These are phyloP conservation scores for Drosophila seguyi DNA, from an alignment of 1,140 invertebrate genomes.

Conservation along the genomic window DNA sequence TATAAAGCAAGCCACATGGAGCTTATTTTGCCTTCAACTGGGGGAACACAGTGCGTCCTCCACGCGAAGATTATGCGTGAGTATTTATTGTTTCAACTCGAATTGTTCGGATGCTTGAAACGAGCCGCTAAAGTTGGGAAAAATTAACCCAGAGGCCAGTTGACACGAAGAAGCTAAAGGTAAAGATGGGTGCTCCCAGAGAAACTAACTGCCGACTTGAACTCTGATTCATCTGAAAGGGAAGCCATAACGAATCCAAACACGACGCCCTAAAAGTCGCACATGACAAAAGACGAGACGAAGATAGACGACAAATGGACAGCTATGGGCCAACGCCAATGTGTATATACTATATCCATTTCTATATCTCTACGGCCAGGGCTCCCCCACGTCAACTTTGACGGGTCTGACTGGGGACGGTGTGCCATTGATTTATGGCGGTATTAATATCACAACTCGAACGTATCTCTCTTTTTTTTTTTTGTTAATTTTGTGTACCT, in stretches of 20 bases:
- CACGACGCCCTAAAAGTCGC: constrained; percentile 55
- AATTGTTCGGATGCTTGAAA: constrained; percentile 47
- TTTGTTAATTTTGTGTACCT: constrained; percentile 30
- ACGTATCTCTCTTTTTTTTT: constrained; percentile 30
- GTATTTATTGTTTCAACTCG: constrained; percentile 73
- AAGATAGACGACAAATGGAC: constrained; percentile 57
- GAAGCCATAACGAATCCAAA: constrained; percentile 41
- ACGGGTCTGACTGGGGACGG: constrained; percentile 32
- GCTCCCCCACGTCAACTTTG: constrained; percentile 58
- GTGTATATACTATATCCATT: constrained; percentile 10
- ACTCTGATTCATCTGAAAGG: constrained; percentile 18
- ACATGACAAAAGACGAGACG: constrained; percentile 50
- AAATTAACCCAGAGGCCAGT: not conserved
- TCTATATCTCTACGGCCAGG: constrained; percentile 19
- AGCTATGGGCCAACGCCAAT: constrained; percentile 54
- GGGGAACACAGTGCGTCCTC: constrained; percentile 34
- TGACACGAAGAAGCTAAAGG: not conserved
- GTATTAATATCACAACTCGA: constrained; percentile 67
- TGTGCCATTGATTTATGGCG: constrained; percentile 64
- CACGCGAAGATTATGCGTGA: constrained; percentile 64
- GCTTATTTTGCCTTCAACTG: constrained; percentile 54
- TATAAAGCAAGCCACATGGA: constrained; percentile 37
- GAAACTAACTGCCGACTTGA: constrained; percentile 7
- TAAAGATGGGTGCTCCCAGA: constrained; percentile 4
- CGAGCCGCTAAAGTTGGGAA: constrained; percentile 24